Conservation (phyloP, 2,113 vertebrate genomes). For the Vidua chalybeata region DNA sequence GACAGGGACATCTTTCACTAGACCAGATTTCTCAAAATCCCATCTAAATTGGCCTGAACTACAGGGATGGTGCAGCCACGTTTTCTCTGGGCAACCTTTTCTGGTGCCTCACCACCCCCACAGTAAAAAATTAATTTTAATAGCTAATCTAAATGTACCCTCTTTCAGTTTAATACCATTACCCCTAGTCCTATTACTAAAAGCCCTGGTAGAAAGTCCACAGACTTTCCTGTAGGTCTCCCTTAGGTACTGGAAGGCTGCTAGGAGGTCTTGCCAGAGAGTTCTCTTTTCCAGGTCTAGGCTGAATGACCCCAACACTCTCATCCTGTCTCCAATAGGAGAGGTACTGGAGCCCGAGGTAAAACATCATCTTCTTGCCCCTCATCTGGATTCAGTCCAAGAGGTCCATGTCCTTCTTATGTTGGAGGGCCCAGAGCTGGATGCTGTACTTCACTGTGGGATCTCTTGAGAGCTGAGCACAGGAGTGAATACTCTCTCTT, state of each 20-base stretch:
- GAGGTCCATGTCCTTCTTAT: neutral
- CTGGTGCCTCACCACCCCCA: neutral
- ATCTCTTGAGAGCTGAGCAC: neutral
- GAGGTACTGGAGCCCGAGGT: rapidly evolving
- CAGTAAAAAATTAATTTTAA: neutral
- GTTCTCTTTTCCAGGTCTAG: neutral
- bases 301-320: neutral
- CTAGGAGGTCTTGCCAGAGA: neutral
- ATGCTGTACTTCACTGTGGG: no score
- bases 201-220: no score
- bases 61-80: neutral
- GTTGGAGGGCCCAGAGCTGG: neutral
- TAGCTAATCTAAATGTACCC: neutral
- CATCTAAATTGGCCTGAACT: neutral
- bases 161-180: neutral
- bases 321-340: neutral
- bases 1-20: neutral
- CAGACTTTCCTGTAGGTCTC: neutral
- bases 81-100: neutral
- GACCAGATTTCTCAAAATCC: neutral
- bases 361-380: neutral
- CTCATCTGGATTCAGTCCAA: neutral
- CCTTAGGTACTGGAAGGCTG: neutral
- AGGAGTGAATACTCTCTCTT: neutral
- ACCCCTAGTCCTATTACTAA: neutral